Evolutionary conservation across 2,888 invertebrate genomes (phyloP), one percentile per base, ranked within the genome.

Genomic region (Lacanobia oleracea): DNA sequence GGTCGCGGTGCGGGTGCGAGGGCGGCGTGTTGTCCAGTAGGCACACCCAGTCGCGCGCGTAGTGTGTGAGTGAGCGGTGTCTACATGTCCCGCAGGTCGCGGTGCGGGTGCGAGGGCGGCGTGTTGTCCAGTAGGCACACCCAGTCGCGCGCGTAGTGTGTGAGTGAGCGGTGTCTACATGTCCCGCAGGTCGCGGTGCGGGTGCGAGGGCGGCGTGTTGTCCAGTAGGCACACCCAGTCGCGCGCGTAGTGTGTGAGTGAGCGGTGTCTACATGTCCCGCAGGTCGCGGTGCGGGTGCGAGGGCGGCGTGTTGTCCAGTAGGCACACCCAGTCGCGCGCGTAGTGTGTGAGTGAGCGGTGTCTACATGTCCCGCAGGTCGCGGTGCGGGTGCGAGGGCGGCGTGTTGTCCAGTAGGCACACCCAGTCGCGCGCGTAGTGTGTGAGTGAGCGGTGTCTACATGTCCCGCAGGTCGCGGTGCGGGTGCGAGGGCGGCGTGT

Each of bases 21-120:
- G 53, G 53, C 53, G 53, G 53, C 23, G 53, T 88, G 88, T 97
- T 97, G 88, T 97, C 97, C 67, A 96, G 94, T 79, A 97, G 93
- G 89, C 96, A 97, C 50, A 97, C 96, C 98, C 98, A 99, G 94
- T 99, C 98, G 4, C 45, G 61, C 48, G 48, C 51, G 51, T 21
- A 51, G 53, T 53, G 53, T 9, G 53, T 70, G 82, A 86, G 80
- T 66, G 97, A 93, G 93, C 97, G 23, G 37, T 40, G 53, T 53
- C 33, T 54, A 43, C 59, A 59, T 59, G 33, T 37, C 59, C 23
- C 54, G 27, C 27, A 27, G 54, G 54, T 54, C 54, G 54, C 54
- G 54, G 27, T 54, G 54, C 54, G 27, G 54, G 54, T 54, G 54
- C 54, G 27, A 8, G 27, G 54, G 54, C 54, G 54, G 54, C 16